phyloP scores from a whole-genome alignment of 1,140 invertebrate species.

The Paramacrobiotus metropolitanus region DNA sequence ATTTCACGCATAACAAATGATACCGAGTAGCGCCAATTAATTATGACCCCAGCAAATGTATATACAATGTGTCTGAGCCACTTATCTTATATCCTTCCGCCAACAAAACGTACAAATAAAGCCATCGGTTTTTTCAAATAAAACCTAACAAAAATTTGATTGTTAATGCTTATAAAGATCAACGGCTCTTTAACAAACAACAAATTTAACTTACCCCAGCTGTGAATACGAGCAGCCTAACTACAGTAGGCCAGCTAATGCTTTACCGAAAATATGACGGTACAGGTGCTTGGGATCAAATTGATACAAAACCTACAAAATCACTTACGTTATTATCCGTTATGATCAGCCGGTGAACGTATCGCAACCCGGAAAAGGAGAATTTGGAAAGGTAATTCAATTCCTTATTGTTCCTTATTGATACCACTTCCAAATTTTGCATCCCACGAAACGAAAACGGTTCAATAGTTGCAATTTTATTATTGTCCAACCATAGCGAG shows the following conservation, averaged over 20 bases:
- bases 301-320: not conserved
- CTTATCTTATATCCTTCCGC: no score
- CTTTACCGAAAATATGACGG: no score
- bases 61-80: no score
- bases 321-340: not conserved
- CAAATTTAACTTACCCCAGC: not conserved
- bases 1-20: not conserved
- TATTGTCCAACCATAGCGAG: not conserved
- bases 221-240: not conserved
- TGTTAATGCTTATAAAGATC: not conserved
- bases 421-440: not conserved
- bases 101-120: no score
- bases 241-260: not conserved
- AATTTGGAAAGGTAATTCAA: not conserved
- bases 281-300: no score
- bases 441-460: not conserved
- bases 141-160: no score
- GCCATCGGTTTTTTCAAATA: no score
- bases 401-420: not conserved
- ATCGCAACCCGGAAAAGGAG: not conserved
- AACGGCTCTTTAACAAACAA: not conserved
- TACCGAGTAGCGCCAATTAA: no score
- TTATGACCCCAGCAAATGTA: no score
- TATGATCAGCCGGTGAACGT: not conserved
- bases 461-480: not conserved